Evolutionary conservation across 2,113 vertebrate species (phyloP).

Genomic region (Euleptes europaea): DNA sequence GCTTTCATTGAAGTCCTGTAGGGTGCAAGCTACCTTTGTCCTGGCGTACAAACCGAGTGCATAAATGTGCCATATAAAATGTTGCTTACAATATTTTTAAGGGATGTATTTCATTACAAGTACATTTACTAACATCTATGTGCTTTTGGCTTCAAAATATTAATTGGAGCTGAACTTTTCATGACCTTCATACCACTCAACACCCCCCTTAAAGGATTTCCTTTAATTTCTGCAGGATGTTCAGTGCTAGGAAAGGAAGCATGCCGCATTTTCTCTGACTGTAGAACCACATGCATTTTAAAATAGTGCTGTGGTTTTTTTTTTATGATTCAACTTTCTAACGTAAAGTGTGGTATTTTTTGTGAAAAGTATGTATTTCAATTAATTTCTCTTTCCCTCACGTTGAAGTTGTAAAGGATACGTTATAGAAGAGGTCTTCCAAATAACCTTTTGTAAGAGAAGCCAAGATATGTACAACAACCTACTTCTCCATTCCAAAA

Average conservation of each 20-base stretch:
- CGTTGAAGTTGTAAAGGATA: neutral
- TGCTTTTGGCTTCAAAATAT: neutral
- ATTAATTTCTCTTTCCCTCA: neutral
- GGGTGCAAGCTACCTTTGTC: neutral
- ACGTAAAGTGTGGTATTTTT: neutral
- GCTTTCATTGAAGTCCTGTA: too few species aligned
- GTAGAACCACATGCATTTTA: constrained; percentile 12
- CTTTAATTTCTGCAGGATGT: constrained; percentile 14
- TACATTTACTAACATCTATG: neutral
- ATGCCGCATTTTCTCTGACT: neutral
- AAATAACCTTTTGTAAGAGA: neutral
- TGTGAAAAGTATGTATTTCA: neutral
- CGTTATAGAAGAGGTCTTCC: neutral
- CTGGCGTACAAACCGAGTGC: fast-evolving
- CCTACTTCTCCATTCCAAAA: neutral
- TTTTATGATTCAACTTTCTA: neutral
- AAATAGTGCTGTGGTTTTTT: neutral
- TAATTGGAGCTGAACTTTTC: neutral
- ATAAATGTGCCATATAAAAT: fast-evolving
- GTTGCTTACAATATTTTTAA: neutral
- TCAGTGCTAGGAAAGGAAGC: constrained; percentile 12
- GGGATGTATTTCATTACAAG: neutral
- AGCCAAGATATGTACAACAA: neutral
- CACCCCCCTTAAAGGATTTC: constrained; percentile 19
- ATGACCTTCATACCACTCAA: neutral